Evolutionary conservation across 2,113 vertebrate genomes (phyloP).

Genomic region (Sorex araneus): DNA sequence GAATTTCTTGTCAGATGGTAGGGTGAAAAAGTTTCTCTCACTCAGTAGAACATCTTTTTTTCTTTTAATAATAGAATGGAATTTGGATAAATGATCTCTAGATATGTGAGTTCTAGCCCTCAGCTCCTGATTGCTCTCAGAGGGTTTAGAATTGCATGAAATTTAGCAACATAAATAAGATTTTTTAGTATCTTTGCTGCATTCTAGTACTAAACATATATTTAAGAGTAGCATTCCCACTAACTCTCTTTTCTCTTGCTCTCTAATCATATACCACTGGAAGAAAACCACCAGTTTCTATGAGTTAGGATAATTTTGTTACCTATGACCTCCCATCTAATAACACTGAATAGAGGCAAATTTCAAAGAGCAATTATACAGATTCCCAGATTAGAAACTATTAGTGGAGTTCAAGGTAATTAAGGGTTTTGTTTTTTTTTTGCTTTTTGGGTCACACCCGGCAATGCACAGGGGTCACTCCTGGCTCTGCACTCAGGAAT

Average conservation of each 20-base stretch:
- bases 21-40: no score
- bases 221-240: neutral
- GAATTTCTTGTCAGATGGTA: no score
- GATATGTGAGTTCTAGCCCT: neutral
- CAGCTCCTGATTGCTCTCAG: neutral
- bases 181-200: neutral
- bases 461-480: no score
- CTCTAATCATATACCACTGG: neutral
- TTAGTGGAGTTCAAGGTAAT: neutral
- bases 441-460: no score
- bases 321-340: neutral
- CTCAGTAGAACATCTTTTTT: neutral
- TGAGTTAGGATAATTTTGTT: neutral
- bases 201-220: neutral
- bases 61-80: neutral
- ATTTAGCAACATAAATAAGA: neutral
- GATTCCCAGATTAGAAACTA: neutral
- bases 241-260: neutral
- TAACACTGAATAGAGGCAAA: neutral
- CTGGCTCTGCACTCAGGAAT: no score
- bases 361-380: conserved; percentile 41
- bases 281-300: neutral
- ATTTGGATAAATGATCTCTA: conserved; percentile 1
- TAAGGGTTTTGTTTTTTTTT: no score
- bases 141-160: neutral